Evolutionary conservation across 1,140 invertebrate genomes (phyloP).

Genomic region (Drepana arcuata): DNA sequence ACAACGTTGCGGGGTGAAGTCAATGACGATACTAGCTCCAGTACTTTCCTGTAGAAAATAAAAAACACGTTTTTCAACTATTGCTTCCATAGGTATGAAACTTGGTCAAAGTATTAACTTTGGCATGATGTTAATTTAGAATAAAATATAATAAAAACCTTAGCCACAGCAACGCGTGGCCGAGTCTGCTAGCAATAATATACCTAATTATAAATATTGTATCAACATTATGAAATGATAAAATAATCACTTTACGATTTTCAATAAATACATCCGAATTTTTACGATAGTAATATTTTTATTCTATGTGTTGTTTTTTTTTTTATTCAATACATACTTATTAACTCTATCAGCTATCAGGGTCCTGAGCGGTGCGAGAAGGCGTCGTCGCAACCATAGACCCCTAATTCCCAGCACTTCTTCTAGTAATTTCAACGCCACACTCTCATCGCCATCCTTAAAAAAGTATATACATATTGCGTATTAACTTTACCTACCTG

Average conservation of each 20-base stretch:
- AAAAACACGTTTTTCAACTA: no score
- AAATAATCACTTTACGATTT: no score
- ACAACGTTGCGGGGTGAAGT: slow-evolving; percentile 93
- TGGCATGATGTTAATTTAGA: no score
- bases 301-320: not conserved
- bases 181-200: slow-evolving; percentile 7
- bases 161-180: no score
- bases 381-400: slow-evolving; percentile 42
- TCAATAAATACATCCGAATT: no score
- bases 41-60: slow-evolving; percentile 78
- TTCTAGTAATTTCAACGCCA: slow-evolving; percentile 43
- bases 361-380: slow-evolving; percentile 49
- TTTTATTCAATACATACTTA: slow-evolving; percentile 42
- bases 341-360: slow-evolving; percentile 56
- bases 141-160: no score
- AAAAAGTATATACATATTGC: slow-evolving; percentile 8
- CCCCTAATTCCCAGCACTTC: slow-evolving; percentile 54
- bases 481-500: no score
- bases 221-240: no score
- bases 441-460: slow-evolving; percentile 55
- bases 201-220: no score
- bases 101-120: no score
- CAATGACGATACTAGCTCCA: slow-evolving; percentile 91
- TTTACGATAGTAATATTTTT: no score
- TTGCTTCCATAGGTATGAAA: no score